These are phyloP conservation scores for Oscheius sp. DNA, from an alignment of 1,140 invertebrate genomes.

Conservation along the genomic window DNA sequence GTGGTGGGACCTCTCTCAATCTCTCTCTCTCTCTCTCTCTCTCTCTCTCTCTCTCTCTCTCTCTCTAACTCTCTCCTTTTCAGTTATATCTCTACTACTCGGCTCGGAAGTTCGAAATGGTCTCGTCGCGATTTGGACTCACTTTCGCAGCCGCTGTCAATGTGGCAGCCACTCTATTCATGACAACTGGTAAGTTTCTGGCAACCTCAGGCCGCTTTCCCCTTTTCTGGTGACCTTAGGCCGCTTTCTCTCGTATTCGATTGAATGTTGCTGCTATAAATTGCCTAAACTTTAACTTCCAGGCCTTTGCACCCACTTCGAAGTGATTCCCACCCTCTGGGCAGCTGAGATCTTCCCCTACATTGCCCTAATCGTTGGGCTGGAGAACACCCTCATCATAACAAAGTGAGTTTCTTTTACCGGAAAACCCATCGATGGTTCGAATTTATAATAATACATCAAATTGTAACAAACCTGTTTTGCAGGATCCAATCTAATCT, in stretches of 20 bases:
- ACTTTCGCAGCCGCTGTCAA: conserved; percentile 81
- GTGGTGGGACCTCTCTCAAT: too few relatives aligned
- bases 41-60: background rate
- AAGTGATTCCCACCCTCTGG: conserved; percentile 66
- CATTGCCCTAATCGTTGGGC: conserved; percentile 84
- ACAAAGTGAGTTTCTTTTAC: conserved; percentile 40
- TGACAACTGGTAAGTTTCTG: conserved; percentile 85
- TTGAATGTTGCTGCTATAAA: background rate
- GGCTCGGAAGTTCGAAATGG: conserved; percentile 74
- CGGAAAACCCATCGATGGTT: background rate
- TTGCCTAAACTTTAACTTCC: background rate
- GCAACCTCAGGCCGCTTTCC: too few relatives aligned
- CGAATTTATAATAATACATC: background rate
- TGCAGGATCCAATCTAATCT: too few relatives aligned
- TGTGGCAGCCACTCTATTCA: conserved; percentile 80
- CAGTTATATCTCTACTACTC: conserved; percentile 54
- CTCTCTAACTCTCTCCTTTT: too few relatives aligned
- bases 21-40: background rate
- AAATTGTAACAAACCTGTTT: too few relatives aligned
- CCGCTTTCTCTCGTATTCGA: too few relatives aligned
- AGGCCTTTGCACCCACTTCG: conserved; percentile 81
- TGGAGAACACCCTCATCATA: conserved; percentile 81
- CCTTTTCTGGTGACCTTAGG: too few relatives aligned
- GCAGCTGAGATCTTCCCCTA: conserved; percentile 81
- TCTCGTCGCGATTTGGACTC: conserved; percentile 85